A percentile compares a stretch with the other conserved stretches of the same genome.
These are phyloP conservation scores for Empis livida DNA, from an alignment of 2,888 invertebrate species.

Conservation along the genomic window DNA sequence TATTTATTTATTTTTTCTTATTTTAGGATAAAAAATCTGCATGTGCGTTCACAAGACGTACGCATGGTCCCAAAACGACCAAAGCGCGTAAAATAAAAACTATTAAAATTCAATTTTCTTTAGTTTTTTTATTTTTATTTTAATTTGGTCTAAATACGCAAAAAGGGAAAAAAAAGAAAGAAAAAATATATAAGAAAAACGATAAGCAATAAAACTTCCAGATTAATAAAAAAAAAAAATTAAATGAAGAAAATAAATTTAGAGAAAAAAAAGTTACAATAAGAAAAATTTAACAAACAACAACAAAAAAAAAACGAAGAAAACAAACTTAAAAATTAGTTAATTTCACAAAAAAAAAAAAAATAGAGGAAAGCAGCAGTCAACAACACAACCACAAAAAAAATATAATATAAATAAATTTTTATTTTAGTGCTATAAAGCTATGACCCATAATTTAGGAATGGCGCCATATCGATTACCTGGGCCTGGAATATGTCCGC, in stretches of 20 bases:
- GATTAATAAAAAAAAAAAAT: background rate
- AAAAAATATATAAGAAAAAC: too few species aligned
- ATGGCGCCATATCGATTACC: constrained; percentile 69
- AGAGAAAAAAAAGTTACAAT: background rate
- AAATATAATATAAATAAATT: too few species aligned
- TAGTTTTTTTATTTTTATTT: background rate
- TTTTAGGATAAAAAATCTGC: constrained; percentile 12
- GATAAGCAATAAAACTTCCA: background rate
- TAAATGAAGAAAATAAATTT: background rate
- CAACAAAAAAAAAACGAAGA: background rate
- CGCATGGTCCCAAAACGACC: constrained; percentile 11
- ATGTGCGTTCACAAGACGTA: constrained; percentile 12
- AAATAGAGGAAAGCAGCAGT: too few species aligned
- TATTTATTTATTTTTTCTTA: background rate
- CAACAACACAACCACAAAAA: too few species aligned
- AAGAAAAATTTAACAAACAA: background rate
- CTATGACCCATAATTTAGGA: constrained; percentile 70
- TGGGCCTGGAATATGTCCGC: constrained; percentile 52
- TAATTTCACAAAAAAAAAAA: too few species aligned
- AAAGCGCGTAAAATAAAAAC: constrained; percentile 10
- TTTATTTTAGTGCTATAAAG: background rate
- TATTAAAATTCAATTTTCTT: background rate
- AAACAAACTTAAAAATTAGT: too few species aligned
- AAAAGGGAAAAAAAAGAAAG: too few species aligned
- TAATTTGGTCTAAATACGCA: background rate